Evolutionary conservation across 1,140 invertebrate species (phyloP), one percentile per base, ranked within the genome.

Genomic region (Luehdorfia chinensis): DNA sequence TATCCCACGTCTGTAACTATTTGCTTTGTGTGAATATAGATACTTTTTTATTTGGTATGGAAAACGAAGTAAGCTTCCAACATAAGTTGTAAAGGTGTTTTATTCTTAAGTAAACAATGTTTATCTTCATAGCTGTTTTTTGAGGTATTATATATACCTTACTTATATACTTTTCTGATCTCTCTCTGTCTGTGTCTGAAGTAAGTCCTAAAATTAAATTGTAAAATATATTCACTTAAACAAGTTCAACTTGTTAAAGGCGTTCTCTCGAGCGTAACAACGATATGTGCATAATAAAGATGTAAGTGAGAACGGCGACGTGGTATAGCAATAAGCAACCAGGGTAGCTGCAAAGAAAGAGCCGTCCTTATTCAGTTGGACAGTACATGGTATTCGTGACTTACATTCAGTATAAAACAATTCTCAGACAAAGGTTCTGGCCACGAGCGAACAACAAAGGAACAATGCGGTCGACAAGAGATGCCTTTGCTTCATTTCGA

Each of bases 401-500:
- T 85, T 85, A 85, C 78, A 83, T 83, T 79, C 76, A 62, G 72
- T 81, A 81, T 77, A 83, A 85, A 84, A 85, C 81, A 84, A 85
- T 83, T 78, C 81, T 78, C 69, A 72, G 75, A 85, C 81, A 85
- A 83, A 83, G 69, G 75, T 74, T 70, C 70, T 71, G 72, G 69
- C 70, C 78, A 81, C 75, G 70, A 71, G 65, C 69, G 50, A 54
- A 59, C 65, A 75, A 84, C 81, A 85, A 85, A 80, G 76, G 81
- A 83, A 83, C 81, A 81, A 85, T 84, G 66, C 70, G 57, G 64
- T 59, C 59, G 64, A 64, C 66, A 59, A 65, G 62, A 77, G 75
- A 78, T 77, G 67, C 75, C 73, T 79, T 78, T 75, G 71, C 66
- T 70, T 74, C 79, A 75, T 75, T 79, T 73, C 75, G 69, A 78